Evolutionary conservation across 2,113 vertebrate species (phyloP).

Genomic region (Amphiprion percula): DNA sequence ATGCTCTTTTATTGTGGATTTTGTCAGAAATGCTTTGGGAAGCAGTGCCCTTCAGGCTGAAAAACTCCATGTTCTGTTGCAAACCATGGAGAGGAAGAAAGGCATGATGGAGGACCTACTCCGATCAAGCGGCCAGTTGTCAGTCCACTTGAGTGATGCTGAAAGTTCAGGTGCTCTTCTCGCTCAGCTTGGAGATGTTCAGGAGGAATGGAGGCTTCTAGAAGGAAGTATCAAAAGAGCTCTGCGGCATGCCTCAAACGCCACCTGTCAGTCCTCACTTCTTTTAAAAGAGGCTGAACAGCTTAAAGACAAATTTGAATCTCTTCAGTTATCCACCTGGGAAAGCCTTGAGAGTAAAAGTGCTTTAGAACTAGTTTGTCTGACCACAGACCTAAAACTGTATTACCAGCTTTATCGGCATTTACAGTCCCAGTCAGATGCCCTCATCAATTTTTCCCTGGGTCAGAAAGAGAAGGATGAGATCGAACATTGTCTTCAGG

Average conservation of each 20-base stretch:
- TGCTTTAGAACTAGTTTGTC: slow-evolving; percentile 55
- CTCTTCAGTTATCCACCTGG: slow-evolving; percentile 67
- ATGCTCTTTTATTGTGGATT: slow-evolving; percentile 6
- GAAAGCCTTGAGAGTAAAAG: slow-evolving; percentile 58
- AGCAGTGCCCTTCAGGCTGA: slow-evolving; percentile 83
- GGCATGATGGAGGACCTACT: slow-evolving; percentile 80
- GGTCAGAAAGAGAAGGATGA: slow-evolving; percentile 86
- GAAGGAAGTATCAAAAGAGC: slow-evolving; percentile 84
- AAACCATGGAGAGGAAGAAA: slow-evolving; percentile 82
- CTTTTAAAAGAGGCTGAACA: slow-evolving; percentile 79
- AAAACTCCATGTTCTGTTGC: slow-evolving; percentile 83
- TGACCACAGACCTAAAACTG: slow-evolving; percentile 82
- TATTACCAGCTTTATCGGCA: slow-evolving; percentile 79
- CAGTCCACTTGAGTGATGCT: slow-evolving; percentile 78
- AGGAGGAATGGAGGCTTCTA: slow-evolving; percentile 86
- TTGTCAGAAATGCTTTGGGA: slow-evolving; percentile 81
- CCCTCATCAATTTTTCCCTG: slow-evolving; percentile 86
- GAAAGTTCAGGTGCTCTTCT: slow-evolving; percentile 86
- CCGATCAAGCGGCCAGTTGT: slow-evolving; percentile 81
- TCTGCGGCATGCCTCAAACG: slow-evolving; percentile 77
- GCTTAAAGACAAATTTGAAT: slow-evolving; percentile 80
- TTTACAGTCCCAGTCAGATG: slow-evolving; percentile 83
- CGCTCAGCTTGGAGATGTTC: slow-evolving; percentile 86
- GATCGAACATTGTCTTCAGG: slow-evolving; percentile 79
- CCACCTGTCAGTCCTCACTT: slow-evolving; percentile 76